These are phyloP conservation scores for Ianthella basta DNA, from an alignment of 37 sponge, comb jelly and placozoan species.

Conservation along the genomic window DNA sequence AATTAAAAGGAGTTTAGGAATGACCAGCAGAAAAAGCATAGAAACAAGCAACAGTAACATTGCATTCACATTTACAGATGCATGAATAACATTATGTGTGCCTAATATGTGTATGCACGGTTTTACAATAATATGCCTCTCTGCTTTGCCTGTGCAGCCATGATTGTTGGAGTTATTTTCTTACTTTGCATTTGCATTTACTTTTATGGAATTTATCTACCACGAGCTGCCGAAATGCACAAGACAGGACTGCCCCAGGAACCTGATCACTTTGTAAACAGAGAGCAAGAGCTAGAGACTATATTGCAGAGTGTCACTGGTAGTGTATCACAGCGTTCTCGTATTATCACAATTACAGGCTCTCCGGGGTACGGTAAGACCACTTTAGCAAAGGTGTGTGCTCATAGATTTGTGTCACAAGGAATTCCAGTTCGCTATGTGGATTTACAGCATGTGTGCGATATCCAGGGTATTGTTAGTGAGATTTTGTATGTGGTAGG, in stretches of 20 bases:
- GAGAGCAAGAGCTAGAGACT: not conserved
- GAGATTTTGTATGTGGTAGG: not conserved
- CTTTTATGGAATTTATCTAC: too few species aligned
- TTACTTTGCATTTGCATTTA: too few species aligned
- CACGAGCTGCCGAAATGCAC: not conserved
- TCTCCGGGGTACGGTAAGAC: slow-evolving; percentile 1
- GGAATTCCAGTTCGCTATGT: not conserved
- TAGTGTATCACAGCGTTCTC: not conserved
- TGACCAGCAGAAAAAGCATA: too few species aligned
- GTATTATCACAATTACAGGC: slow-evolving; percentile 14
- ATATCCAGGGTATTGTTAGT: not conserved
- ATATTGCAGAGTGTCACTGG: not conserved
- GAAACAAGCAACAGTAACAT: too few species aligned
- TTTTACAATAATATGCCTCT: too few species aligned
- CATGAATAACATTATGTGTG: too few species aligned
- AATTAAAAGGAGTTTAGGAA: too few species aligned
- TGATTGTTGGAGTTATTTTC: too few species aligned
- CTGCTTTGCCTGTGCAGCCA: too few species aligned
- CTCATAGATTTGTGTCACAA: not conserved
- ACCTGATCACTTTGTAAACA: not conserved
- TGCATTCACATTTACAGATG: too few species aligned
- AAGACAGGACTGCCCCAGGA: not conserved
- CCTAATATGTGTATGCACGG: too few species aligned
- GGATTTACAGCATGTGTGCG: not conserved
- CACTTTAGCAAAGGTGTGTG: not conserved